Percentiles rank a stretch among this genome's conserved stretches.
Evolutionary conservation across 2,888 invertebrate genomes (phyloP).

Genomic region (Sphinx pinastri): DNA sequence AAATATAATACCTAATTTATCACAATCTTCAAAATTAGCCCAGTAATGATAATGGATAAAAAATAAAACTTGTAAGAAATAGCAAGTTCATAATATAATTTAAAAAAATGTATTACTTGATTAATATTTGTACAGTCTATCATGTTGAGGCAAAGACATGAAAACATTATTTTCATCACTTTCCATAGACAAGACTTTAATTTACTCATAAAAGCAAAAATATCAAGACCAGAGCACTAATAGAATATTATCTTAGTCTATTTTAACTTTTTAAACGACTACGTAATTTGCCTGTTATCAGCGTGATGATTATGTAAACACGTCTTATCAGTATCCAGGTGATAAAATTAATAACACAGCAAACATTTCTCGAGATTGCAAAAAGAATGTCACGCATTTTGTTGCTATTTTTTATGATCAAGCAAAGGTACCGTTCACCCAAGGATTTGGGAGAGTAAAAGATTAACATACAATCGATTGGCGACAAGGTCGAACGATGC

Average conservation of each 20-base stretch:
- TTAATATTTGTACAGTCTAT: not conserved
- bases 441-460: constrained; percentile 35
- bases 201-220: not conserved
- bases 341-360: constrained; percentile 30
- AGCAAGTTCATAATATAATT: not conserved
- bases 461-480: constrained; percentile 63
- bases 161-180: not conserved
- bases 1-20: no score
- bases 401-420: constrained; percentile 33
- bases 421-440: constrained; percentile 38
- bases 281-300: constrained; percentile 37
- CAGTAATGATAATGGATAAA: no score
- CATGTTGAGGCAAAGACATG: not conserved
- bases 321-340: constrained; percentile 30
- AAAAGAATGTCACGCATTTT: constrained; percentile 31
- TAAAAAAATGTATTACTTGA: not conserved
- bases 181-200: not conserved
- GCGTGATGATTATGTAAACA: constrained; percentile 33
- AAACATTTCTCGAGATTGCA: constrained; percentile 33
- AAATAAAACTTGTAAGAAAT: no score
- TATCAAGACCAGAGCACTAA: not conserved
- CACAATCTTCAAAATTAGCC: no score
- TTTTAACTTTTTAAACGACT: constrained; percentile 16
- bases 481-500: constrained; percentile 64
- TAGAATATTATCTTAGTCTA: not conserved